Evolutionary conservation across 2,113 vertebrate genomes (phyloP).

Genomic region (Platanista minor): DNA sequence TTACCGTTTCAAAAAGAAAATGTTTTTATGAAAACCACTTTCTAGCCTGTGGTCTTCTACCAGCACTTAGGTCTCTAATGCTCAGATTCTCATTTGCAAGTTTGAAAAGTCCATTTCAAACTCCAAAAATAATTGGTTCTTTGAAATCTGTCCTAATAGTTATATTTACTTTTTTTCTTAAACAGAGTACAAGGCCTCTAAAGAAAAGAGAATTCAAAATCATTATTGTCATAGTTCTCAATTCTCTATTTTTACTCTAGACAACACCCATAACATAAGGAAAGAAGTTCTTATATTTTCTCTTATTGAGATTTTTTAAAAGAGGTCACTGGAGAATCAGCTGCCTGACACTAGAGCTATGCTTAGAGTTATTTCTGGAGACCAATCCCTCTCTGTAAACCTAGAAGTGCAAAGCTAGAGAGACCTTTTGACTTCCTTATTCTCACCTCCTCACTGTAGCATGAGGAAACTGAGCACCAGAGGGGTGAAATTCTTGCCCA

Average conservation of each 20-base stretch:
- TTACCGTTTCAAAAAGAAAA: not conserved
- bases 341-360: not conserved
- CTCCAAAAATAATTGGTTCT: not conserved
- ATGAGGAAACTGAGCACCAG: not conserved
- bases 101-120: not conserved
- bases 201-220: not conserved
- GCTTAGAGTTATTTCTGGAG: not conserved
- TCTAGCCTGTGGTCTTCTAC: not conserved
- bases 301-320: not conserved
- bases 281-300: not conserved
- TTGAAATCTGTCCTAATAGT: not conserved
- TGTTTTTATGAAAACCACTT: not conserved
- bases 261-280: not conserved
- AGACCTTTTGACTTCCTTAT: not conserved
- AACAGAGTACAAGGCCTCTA: not conserved
- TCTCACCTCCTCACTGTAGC: not conserved
- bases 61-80: not conserved
- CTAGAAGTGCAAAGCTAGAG: not conserved
- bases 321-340: not conserved
- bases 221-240: not conserved
- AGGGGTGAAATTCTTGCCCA: not conserved
- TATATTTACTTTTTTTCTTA: not conserved
- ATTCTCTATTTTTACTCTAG: not conserved
- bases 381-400: not conserved
- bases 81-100: not conserved